phyloP scores from a whole-genome alignment of 2,113 vertebrate species.

The Marcusenius ussheri region DNA sequence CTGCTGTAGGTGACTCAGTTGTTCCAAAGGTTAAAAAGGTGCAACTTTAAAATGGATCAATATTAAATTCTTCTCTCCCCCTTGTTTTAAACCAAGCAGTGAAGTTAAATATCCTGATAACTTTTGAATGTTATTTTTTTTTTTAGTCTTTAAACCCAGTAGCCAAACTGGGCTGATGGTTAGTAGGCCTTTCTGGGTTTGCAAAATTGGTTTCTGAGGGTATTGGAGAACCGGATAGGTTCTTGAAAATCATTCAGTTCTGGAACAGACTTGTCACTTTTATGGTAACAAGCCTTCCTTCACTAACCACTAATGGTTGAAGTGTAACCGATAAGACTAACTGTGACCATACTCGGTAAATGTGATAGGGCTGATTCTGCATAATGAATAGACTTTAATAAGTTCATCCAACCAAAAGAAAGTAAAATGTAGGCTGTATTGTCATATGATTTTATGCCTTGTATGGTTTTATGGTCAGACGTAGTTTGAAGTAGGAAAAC shows the following conservation, averaged over 20 bases:
- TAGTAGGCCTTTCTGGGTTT: not conserved
- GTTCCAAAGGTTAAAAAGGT: not conserved
- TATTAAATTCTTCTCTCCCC: not conserved
- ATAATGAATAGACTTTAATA: not conserved
- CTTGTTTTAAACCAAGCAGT: not conserved
- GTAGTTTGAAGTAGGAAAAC: not conserved
- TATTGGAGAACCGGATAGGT: not conserved
- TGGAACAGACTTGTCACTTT: not conserved
- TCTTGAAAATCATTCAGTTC: not conserved
- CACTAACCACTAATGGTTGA: not conserved
- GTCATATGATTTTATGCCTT: not conserved
- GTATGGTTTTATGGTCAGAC: not conserved
- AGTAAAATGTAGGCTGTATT: not conserved
- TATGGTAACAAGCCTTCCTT: not conserved
- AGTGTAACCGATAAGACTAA: not conserved
- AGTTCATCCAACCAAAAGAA: not conserved
- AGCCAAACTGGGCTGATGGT: not conserved
- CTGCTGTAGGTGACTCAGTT: conserved; percentile 12
- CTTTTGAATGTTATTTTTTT: not conserved
- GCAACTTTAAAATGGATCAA: not conserved
- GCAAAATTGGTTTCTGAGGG: not conserved
- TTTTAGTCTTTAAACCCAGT: not conserved
- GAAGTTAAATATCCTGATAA: not conserved
- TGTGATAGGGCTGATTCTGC: not conserved
- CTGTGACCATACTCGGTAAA: not conserved